Evolutionary conservation across 2,888 invertebrate genomes (phyloP).

Genomic region (Nomada ruficornis): DNA sequence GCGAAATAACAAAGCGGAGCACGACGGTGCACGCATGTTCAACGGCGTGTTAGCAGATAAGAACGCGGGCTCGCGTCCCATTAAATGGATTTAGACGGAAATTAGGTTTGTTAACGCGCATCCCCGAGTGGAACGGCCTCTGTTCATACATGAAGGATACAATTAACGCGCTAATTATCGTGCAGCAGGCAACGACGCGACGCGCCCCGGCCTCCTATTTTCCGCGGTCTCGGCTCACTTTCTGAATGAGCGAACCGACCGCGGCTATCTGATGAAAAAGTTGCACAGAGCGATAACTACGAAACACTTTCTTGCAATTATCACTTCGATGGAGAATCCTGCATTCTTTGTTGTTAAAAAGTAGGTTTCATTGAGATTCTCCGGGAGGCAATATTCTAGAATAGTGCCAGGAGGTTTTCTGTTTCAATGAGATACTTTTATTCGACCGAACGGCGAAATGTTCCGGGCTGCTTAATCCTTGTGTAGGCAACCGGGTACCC

Average conservation of each 20-base stretch:
- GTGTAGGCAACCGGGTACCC: too few species aligned
- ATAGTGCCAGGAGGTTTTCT: too few species aligned
- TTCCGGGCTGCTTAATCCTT: too few species aligned
- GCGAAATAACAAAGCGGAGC: constrained; percentile 38
- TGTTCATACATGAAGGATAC: constrained; percentile 66
- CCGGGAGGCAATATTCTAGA: too few species aligned
- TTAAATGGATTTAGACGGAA: constrained; percentile 63
- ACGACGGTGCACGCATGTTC: constrained; percentile 36
- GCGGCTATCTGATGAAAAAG: constrained; percentile 21
- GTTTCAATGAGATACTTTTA: too few species aligned
- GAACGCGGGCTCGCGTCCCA: constrained; percentile 56
- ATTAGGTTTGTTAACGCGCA: constrained; percentile 68
- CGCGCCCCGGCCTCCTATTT: constrained; percentile 61
- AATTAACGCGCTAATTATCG: constrained; percentile 67
- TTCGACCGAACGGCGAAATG: too few species aligned
- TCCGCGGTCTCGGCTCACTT: constrained; percentile 29
- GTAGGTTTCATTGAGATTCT: background rate
- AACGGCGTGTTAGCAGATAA: constrained; percentile 54
- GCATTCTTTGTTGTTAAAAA: background rate
- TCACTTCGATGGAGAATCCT: background rate
- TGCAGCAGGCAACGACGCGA: constrained; percentile 42
- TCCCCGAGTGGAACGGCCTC: constrained; percentile 60
- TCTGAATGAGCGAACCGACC: constrained; percentile 29
- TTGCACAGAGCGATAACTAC: background rate
- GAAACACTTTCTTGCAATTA: constrained; percentile 11